These are phyloP conservation scores for Rambutsinella grinnellia DNA, from an alignment of 2,888 invertebrate genomes.

Conservation along the genomic window DNA sequence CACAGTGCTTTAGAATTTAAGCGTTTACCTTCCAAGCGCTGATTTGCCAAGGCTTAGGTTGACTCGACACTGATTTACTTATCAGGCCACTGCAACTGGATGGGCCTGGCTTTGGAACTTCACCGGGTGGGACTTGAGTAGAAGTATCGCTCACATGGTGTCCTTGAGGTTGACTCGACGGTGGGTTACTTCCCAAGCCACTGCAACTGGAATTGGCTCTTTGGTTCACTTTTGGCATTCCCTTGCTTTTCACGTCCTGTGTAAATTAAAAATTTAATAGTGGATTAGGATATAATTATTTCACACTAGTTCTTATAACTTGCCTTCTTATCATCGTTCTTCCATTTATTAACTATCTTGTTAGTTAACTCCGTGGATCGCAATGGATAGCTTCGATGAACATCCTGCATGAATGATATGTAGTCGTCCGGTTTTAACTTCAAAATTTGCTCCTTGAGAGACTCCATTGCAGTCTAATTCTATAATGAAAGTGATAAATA, in stretches of 20 bases:
- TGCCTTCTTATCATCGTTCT: background rate
- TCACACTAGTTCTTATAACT: too few species aligned
- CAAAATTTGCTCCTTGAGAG: too few species aligned
- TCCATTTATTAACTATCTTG: slow-evolving; percentile 4
- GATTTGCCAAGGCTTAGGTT: slow-evolving; percentile 15
- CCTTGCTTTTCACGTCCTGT: background rate
- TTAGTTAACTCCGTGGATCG: background rate
- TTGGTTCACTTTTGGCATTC: background rate
- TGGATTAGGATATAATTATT: too few species aligned
- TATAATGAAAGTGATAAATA: too few species aligned
- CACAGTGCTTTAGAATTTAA: too few species aligned
- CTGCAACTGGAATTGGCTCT: slow-evolving; percentile 2
- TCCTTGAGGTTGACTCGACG: background rate
- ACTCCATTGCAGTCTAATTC: too few species aligned
- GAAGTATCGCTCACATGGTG: background rate
- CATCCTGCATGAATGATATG: background rate
- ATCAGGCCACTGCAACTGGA: background rate
- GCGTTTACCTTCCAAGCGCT: slow-evolving; percentile 22
- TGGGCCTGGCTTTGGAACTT: background rate
- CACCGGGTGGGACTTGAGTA: background rate
- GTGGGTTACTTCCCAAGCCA: slow-evolving; percentile 12
- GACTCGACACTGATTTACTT: slow-evolving; percentile 3
- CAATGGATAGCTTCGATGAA: background rate
- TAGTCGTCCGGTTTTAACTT: too few species aligned
- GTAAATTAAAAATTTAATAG: background rate